Percentiles rank a stretch among this genome's conserved stretches.
phyloP scores from a whole-genome alignment of 2,113 vertebrate species.

The Carlito syrichta region DNA sequence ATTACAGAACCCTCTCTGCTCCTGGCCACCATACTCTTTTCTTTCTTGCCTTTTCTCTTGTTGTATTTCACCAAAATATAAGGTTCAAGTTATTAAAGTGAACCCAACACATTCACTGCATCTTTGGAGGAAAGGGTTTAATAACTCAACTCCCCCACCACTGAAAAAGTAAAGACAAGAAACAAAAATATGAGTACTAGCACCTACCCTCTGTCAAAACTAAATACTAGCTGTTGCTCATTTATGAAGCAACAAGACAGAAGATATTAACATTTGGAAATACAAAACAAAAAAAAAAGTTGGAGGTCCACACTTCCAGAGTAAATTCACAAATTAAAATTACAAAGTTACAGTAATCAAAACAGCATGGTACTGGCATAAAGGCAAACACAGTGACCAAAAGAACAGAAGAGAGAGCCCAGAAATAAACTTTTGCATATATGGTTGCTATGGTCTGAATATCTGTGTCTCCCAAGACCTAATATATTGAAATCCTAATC shows the following conservation, averaged over 20 bases:
- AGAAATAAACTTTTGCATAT: background rate
- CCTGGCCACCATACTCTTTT: background rate
- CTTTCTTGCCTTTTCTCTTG: background rate
- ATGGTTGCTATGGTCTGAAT: background rate
- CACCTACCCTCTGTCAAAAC: background rate
- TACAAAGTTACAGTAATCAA: background rate
- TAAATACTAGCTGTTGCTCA: background rate
- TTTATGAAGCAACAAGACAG: background rate
- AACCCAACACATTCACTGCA: background rate
- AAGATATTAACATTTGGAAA: constrained; percentile 18
- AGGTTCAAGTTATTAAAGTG: background rate
- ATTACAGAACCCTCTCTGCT: background rate
- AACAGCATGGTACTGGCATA: background rate
- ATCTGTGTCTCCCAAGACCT: background rate
- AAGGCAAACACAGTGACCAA: background rate
- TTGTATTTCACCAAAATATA: constrained; percentile 6
- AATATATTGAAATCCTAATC: background rate
- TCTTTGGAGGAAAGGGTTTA: background rate
- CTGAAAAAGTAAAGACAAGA: background rate
- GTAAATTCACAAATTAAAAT: no score
- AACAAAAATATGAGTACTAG: background rate
- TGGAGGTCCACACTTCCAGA: background rate
- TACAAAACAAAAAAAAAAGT: background rate
- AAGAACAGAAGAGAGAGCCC: background rate
- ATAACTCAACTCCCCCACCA: background rate